Base-by-base conservation (phyloP, 1,140 invertebrate genomes). In the Bemisia tabaci region DNA sequence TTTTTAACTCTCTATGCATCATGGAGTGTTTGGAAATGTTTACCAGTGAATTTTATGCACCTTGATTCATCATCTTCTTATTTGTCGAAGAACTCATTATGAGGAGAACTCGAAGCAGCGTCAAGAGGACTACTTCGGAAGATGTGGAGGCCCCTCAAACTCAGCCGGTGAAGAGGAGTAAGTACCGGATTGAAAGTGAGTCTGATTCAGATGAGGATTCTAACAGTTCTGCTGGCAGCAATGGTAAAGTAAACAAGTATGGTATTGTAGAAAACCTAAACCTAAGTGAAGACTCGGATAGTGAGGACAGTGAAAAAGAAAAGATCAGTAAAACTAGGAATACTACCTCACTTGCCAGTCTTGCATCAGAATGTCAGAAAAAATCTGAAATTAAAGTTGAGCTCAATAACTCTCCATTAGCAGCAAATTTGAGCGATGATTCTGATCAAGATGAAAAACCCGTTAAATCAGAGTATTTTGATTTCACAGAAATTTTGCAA, bases 401-500 rank as follows among this genome's bases (percentile, higher is more conserved):
- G n/a, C 12, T 22, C n/a, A 62, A 39, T 48, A 59, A 26, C 23
- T 39, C 21, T 21, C 12, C n/a, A 39, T 9, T 59, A 59, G 66
- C n/a, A 1, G 58, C 48, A 21, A 65, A 12, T 23, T 22, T 66
- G 22, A 67, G 65, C 62, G 65, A 67, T 60, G 60, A 62, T 67
- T 62, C 65, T 1, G 60, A 63, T 62, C 26, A 12, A 39, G 26
- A 65, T 60, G 39, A 64, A 22, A 39, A 65, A 24, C n/a, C 22
- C 27, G 33, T 48, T 9, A 33, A 33, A 26, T 24, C 25, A 59
- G 68, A 71, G 5, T 69, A 66, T 58, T 72, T 68, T 68, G 71
- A 72, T 68, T 72, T 72, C 61, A 67, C 68, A n/a, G 58, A 69
- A 33, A 70, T 72, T 39, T 48, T 65, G 12, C 33, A 48, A 48